Percentiles rank a stretch among this genome's conserved stretches.
These are phyloP conservation scores for Drosophila prosaltans DNA, from an alignment of 1,140 invertebrate species.

Conservation along the genomic window DNA sequence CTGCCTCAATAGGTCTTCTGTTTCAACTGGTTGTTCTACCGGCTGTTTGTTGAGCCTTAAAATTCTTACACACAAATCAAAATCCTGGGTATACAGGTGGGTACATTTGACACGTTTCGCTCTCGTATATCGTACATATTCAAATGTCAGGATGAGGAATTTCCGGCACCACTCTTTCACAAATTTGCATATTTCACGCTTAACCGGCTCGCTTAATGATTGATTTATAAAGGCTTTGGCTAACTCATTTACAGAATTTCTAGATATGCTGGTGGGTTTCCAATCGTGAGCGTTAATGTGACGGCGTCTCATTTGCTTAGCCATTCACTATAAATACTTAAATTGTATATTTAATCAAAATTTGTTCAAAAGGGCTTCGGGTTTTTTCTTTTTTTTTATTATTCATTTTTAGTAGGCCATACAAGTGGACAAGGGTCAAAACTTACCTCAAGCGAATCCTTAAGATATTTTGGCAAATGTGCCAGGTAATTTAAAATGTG, in stretches of 20 bases:
- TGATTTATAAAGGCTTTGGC: not conserved
- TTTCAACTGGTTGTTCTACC: not conserved
- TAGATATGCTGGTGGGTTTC: not conserved
- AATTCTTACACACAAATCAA: not conserved
- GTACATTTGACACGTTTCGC: not conserved
- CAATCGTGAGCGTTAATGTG: not conserved
- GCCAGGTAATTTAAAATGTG: too few species aligned
- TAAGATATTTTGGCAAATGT: too few species aligned
- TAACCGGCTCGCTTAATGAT: not conserved
- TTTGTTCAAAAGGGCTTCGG: too few species aligned
- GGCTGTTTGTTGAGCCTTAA: not conserved
- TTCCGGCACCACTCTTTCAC: not conserved
- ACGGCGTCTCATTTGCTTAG: not conserved
- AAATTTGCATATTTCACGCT: not conserved
- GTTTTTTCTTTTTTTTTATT: too few species aligned
- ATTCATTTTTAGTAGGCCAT: too few species aligned
- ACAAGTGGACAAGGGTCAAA: too few species aligned
- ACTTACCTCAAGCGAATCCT: too few species aligned
- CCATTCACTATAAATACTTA: too few species aligned
- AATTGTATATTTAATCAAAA: too few species aligned
- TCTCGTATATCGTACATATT: not conserved
- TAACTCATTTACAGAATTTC: not conserved
- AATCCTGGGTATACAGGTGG: not conserved
- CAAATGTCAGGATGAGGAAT: not conserved
- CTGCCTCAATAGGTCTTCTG: not conserved